Evolutionary conservation across 2,888 invertebrate genomes (phyloP), one percentile per base, ranked within the genome.

Genomic region (Elegia similella): DNA sequence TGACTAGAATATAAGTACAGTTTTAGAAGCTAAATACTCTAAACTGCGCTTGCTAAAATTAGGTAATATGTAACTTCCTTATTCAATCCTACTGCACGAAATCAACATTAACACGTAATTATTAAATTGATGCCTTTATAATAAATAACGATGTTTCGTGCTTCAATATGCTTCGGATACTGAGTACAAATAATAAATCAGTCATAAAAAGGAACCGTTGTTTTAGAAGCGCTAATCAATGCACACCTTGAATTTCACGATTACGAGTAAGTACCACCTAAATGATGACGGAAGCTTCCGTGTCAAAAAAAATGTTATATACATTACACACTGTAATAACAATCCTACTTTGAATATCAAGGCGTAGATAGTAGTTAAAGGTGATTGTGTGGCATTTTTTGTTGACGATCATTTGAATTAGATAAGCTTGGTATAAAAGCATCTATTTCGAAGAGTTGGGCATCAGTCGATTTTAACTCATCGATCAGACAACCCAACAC

Each of bases 401-500:
- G 77, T 67, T 70, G 73, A 55, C 30, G 34, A 58, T 57, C 60
- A 62, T 60, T 61, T 47, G 57, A 58, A 52, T 62, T 60, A 60
- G 64, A 64, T 62, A 61, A 61, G 61, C 43, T 52, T 43, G 59
- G 69, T 90, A 90, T 90, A 89, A 76, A 90, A 89, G 70, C 75
- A 77, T 83, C 76, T 63, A 66, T 69, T 69, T 63, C 56, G 60
- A 59, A 44, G 64, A 59, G 63, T 70, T 67, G 65, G 72, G 62
- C 83, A 90, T 88, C 88, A 90, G 84, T 90, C 80, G 78, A 82
- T 84, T 78, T 77, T 70, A 73, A 62, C 75, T 75, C 69, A 71
- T 76, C 75, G 78, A 75, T 71, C 75, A 76, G 72, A 70, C 66
- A 75, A 79, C 72, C 73, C 82, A 84, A 86, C 87, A 82, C 85